Conservation (phyloP, 2,113 vertebrate species). For the Phocoena sinus region DNA sequence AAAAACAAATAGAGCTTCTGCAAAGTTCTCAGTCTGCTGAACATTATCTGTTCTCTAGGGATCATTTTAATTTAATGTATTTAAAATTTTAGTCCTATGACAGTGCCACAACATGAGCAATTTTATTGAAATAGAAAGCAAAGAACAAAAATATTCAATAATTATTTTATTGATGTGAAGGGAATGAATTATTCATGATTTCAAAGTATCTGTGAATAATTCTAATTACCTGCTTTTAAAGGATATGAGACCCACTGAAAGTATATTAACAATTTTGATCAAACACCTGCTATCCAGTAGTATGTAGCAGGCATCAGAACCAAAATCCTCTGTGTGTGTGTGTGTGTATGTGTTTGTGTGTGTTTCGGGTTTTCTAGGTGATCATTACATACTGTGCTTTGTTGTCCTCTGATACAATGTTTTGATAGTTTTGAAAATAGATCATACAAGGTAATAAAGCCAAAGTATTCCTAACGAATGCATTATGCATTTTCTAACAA, state of each 20-base stretch:
- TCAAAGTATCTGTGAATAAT: conserved; percentile 83
- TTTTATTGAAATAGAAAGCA: conserved; percentile 83
- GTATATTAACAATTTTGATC: conserved; percentile 81
- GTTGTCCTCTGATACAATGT: neutral
- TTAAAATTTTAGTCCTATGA: conserved; percentile 75
- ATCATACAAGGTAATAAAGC: conserved; percentile 13
- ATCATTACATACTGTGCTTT: conserved; percentile 18
- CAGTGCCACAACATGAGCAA: conserved; percentile 76
- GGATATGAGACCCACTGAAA: conserved; percentile 79
- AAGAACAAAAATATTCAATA: conserved; percentile 85
- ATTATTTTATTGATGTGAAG: conserved; percentile 84
- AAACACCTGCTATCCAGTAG: conserved; percentile 79
- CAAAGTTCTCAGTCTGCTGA: neutral
- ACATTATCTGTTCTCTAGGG: neutral
- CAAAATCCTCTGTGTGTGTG: neutral
- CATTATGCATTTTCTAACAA: conserved; percentile 12
- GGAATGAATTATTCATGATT: conserved; percentile 85
- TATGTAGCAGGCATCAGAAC: conserved; percentile 52
- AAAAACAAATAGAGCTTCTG: neutral
- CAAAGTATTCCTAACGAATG: conserved; percentile 31
- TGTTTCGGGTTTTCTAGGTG: neutral
- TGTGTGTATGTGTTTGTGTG: neutral
- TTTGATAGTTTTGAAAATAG: conserved; percentile 47
- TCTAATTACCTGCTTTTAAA: conserved; percentile 85
- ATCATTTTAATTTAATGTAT: conserved; percentile 73